phyloP scores from a whole-genome alignment of 2,888 invertebrate species.

The Sinohyriopsis cumingii region DNA sequence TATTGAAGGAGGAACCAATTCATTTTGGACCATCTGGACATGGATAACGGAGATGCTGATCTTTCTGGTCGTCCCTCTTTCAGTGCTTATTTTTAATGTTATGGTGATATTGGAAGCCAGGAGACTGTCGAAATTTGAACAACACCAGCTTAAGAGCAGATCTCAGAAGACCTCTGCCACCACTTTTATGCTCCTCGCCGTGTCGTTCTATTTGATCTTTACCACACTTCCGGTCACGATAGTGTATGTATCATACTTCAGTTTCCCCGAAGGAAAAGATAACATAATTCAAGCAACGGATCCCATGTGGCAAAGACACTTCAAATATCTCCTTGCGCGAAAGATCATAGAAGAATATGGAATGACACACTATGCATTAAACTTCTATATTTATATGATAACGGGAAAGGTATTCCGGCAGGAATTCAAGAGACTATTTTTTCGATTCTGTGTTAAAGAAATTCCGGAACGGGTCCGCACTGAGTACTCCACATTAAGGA shows the following conservation, averaged over 20 bases:
- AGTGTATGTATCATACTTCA: conserved; percentile 56
- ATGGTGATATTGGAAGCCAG: conserved; percentile 67
- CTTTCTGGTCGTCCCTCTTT: conserved; percentile 67
- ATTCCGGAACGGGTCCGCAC: conserved; percentile 42
- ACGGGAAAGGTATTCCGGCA: conserved; percentile 69
- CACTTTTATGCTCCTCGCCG: conserved; percentile 68
- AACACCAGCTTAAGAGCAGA: conserved; percentile 41
- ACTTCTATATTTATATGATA: conserved; percentile 69
- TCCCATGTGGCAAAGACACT: conserved; percentile 54
- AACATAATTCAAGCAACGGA: conserved; percentile 38
- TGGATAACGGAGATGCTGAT: conserved; percentile 67
- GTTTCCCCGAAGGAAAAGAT: conserved; percentile 47
- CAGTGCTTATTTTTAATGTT: conserved; percentile 68
- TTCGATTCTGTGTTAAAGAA: conserved; percentile 29
- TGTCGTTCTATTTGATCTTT: conserved; percentile 69
- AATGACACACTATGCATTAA: conserved; percentile 69
- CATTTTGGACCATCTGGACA: conserved; percentile 67
- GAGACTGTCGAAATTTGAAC: conserved; percentile 53
- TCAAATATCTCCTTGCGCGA: conserved; percentile 53
- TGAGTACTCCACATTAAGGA: conserved; percentile 52
- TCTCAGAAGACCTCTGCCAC: conserved; percentile 62
- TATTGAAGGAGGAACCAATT: conserved; percentile 44
- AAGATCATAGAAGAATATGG: conserved; percentile 63
- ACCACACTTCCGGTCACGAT: conserved; percentile 68
- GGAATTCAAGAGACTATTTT: conserved; percentile 57